These are phyloP conservation scores for Andrena bucephala DNA, from an alignment of 2,888 invertebrate genomes.

Conservation along the genomic window DNA sequence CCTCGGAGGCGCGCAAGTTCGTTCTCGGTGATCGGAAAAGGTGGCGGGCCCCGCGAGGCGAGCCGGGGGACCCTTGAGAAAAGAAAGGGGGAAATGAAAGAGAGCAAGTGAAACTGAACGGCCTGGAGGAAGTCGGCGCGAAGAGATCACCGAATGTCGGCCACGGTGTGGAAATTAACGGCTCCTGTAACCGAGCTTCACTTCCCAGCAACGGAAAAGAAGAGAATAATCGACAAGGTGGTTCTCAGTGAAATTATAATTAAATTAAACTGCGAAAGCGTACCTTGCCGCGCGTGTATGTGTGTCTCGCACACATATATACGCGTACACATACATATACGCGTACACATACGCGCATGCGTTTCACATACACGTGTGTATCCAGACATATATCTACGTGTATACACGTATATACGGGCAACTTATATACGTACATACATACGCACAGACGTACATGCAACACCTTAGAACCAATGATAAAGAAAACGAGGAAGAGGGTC, in stretches of 20 bases:
- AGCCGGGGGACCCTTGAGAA: not conserved
- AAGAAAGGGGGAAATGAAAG: not conserved
- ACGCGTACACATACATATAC: constrained; percentile 53
- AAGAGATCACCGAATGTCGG: too few species aligned
- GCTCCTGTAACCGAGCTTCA: not conserved
- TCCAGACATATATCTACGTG: constrained; percentile 51
- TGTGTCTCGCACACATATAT: constrained; percentile 53
- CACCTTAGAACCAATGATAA: constrained; percentile 53
- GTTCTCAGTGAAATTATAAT: constrained; percentile 1
- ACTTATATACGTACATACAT: constrained; percentile 59
- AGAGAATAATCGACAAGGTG: not conserved
- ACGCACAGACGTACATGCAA: constrained; percentile 68
- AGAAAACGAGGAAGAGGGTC: not conserved
- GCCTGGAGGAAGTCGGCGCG: too few species aligned
- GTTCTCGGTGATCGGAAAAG: not conserved
- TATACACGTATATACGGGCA: constrained; percentile 57
- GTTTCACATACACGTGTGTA: constrained; percentile 52
- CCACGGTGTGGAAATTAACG: not conserved
- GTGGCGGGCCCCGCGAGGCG: too few species aligned
- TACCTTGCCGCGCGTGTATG: constrained; percentile 60
- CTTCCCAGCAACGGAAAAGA: not conserved
- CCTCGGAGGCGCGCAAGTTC: constrained; percentile 30
- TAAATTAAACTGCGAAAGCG: constrained; percentile 30
- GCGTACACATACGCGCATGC: constrained; percentile 45
- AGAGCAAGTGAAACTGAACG: not conserved